These are phyloP conservation scores for Rugalucina vietnamica DNA, from an alignment of 2,888 invertebrate species.

Conservation along the genomic window DNA sequence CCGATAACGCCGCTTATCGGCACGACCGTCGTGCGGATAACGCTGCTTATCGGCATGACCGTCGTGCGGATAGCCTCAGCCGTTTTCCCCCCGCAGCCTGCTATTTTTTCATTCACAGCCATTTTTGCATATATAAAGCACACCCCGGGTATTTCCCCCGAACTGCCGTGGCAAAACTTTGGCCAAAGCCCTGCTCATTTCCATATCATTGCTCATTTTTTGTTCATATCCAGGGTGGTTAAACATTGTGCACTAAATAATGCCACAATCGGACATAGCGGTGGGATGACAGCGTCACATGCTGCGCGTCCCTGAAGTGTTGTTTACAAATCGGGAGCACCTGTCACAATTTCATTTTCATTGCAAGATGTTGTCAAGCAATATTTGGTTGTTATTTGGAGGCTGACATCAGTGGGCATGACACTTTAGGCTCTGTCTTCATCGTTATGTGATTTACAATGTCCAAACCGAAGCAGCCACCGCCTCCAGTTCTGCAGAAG, in stretches of 20 bases:
- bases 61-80: too few relatives aligned
- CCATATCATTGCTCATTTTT: too few relatives aligned
- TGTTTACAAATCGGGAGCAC: conserved; percentile 14
- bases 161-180: too few relatives aligned
- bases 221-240: too few relatives aligned
- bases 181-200: too few relatives aligned
- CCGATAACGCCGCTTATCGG: too few relatives aligned
- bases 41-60: too few relatives aligned
- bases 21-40: too few relatives aligned
- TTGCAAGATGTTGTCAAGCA: conserved; percentile 25
- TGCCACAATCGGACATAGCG: conserved; percentile 3
- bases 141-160: too few relatives aligned
- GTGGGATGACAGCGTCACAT: not conserved
- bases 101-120: too few relatives aligned
- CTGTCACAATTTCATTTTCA: not conserved
- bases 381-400: not conserved
- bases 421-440: not conserved
- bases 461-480: conserved; percentile 66
- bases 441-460: conserved; percentile 51
- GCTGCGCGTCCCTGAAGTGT: not conserved
- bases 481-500: conserved; percentile 63
- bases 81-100: too few relatives aligned
- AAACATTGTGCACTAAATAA: not conserved
- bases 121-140: too few relatives aligned
- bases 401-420: not conserved